A percentile compares a stretch with the other conserved stretches of the same genome.
Evolutionary conservation across 30 jellyfish, hydroid and myxozoan genomes (phyloP).

Genomic region (Aurelia sp.): DNA sequence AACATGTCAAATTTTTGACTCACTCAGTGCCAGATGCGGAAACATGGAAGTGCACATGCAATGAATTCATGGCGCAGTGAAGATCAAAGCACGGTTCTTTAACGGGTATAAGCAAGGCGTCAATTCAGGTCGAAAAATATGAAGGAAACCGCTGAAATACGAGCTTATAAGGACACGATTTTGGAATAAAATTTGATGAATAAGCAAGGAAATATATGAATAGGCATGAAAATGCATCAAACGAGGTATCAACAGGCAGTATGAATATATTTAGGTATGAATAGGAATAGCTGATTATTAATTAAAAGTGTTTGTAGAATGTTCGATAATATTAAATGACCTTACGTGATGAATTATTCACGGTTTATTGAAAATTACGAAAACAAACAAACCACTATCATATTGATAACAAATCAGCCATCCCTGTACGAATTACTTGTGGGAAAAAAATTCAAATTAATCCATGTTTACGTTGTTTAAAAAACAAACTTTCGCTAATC

Average conservation of each 20-base stretch:
- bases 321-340: not conserved
- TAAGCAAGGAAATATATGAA: no score
- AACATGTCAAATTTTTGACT: no score
- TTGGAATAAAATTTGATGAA: no score
- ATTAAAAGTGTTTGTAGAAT: constrained; percentile 44
- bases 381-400: constrained; percentile 30
- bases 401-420: not conserved
- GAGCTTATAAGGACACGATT: no score
- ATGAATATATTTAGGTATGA: not conserved
- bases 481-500: not conserved
- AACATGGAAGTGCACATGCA: no score
- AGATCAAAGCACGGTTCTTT: no score
- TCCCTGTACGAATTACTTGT: constrained; percentile 8
- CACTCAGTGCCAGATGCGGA: no score
- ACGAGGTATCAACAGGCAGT: not conserved
- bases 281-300: constrained; percentile 28
- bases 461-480: not conserved
- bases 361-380: not conserved
- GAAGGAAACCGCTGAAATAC: not conserved
- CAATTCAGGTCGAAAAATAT: not conserved
- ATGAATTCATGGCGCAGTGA: no score
- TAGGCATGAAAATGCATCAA: not conserved
- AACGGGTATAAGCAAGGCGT: not conserved
- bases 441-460: constrained; percentile 16
- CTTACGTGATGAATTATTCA: constrained; percentile 31